Evolutionary conservation across 2,888 invertebrate species (phyloP), one percentile per base, ranked within the genome.

Genomic region (Eupsilia transversa): DNA sequence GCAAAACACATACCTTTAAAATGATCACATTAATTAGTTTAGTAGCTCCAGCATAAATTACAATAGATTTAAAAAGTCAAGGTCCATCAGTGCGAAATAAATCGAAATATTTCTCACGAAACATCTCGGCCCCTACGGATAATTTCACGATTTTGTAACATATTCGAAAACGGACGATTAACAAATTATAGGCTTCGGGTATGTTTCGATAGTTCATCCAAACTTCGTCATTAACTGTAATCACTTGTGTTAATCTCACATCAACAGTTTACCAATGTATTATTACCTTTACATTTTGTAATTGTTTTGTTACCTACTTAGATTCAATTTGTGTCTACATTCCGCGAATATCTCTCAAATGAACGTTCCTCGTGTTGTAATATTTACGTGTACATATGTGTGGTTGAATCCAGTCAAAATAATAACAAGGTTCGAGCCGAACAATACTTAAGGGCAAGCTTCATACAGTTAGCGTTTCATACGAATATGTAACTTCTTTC

Each of bases 101-200:
- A 57, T 65, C 27, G 4, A 65, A 63, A 66, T 79, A 38, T 77
- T 87, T 84, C 86, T 80, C 87, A 87, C 88, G 83, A 57, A 10
- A 66, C 74, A 63, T 76, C 61, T 46, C 33, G 56, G 60, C 61
- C 68, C 35, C 69, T 69, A 63, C 73, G 59, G 78, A 80, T 79
- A 80, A 70, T 80, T 79, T 80, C 77, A 74, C 59, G 72, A 79
- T 88, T 89, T 88, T 71, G 82, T 83, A 91, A 90, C 79, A 80
- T 67, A 79, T 69, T 79, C 71, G 27, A 82, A 80, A 86, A 79
- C 61, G 65, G 54, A 70, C 72, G 64, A 79, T 87, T 86, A 84
- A 76, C 80, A 80, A 85, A 87, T 85, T 81, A 83, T 76, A 74
- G 80, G 66, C 54, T 75, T 49, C n/a, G n/a, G 35, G 6, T 67